Base-by-base conservation (phyloP, 2,113 vertebrate genomes). In the Megaceryle maxima region DNA sequence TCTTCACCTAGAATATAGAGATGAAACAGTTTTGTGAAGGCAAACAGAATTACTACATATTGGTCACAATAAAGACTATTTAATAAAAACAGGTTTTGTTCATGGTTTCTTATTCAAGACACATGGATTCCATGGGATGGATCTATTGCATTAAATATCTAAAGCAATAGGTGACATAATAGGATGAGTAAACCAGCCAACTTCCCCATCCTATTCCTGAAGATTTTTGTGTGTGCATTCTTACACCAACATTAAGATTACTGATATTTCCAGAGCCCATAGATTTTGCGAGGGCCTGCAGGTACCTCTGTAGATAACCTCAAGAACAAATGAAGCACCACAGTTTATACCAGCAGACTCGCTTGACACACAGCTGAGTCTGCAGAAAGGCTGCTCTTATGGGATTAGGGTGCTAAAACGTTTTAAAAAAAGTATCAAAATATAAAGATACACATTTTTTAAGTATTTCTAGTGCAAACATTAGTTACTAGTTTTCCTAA, bases 1-100 rank as follows among this genome's bases (percentile, higher is more conserved):
- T 98, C 93, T 98, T 98, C 35, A 98, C 98, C 98, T 99, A 93
- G 55, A 94, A 96, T n/a, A 89, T 0, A 96, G 63, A 96, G 57
- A 92, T 17, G 11, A 97, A 64, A 31, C 16, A 62, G 48, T 41
- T 69, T 78, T 87, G 70, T 59, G 39, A 55, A 50, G 1, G 6
- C 16, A 85, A 88, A 56, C 44, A 83, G 57, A 91, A 85, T 16
- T 53, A 63, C 73, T 4, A 59, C 1, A 2, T 18, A 70, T 8
- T 17, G 26, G 22, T 60, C 51, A 87, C 33, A 75, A 68, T 29
- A 50, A 57, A 86, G 21, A 51, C 11, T 1, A n/a, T 18, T 62
- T 37, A 60, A 73, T 25, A 13, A 69, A 92, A 88, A 39, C 1
- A 37, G 9, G 0, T 51, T 91, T 84, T 64, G 15, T 56, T 79